phyloP scores from a whole-genome alignment of 2,797 vertebrate genomes.

The Lagorchestes hirsutus region DNA sequence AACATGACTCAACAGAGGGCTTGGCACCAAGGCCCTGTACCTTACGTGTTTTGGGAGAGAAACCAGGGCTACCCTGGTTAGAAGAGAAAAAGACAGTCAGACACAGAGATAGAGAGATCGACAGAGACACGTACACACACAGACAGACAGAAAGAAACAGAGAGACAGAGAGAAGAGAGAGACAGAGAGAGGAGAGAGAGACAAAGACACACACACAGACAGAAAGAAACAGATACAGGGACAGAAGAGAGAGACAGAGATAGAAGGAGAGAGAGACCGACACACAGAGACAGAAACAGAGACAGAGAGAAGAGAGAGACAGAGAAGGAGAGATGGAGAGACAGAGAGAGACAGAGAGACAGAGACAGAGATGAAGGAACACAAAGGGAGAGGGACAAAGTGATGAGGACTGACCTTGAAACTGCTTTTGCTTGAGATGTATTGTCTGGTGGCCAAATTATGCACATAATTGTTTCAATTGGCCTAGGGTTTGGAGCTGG shows the following conservation, averaged over 20 bases:
- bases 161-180: too few relatives aligned
- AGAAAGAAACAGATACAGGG: too few relatives aligned
- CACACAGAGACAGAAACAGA: too few relatives aligned
- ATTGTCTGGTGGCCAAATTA: neutral
- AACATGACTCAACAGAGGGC: neutral
- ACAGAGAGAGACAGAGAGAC: too few relatives aligned
- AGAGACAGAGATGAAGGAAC: too few relatives aligned
- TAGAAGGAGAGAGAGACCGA: too few relatives aligned
- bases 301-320: too few relatives aligned
- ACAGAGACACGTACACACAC: neutral
- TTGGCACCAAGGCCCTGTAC: neutral
- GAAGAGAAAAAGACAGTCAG: conserved; percentile 48
- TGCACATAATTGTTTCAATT: neutral
- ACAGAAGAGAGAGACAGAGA: too few relatives aligned
- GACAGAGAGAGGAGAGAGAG: too few relatives aligned
- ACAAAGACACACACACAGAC: too few relatives aligned
- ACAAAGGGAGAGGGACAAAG: neutral
- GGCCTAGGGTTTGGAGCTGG: neutral
- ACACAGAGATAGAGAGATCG: neutral
- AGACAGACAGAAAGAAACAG: neutral
- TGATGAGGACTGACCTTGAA: neutral
- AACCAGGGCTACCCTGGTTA: conserved; percentile 41
- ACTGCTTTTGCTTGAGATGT: neutral
- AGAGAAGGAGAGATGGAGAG: too few relatives aligned
- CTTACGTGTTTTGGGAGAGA: neutral